Base-by-base conservation (phyloP, 2,797 vertebrate species). In the Pipistrellus nathusii region DNA sequence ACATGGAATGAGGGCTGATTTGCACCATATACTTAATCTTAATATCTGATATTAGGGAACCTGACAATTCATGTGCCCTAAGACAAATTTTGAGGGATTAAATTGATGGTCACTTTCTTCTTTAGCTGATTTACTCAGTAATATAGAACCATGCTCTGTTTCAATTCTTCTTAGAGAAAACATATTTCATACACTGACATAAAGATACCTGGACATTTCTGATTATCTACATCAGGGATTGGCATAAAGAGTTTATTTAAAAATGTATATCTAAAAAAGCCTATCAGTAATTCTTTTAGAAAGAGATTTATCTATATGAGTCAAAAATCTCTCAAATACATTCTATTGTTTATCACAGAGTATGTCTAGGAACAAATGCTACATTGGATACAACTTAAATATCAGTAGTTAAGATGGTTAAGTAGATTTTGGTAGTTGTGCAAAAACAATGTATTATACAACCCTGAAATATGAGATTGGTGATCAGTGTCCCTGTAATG, bases 401-500 rank as follows among this genome's bases (percentile, higher is more conserved):
- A 88, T 59, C 25, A 92, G 51, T 32, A 44, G 7, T 64, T 44
- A 62, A 89, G 13, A 59, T 87, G 27, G 88, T 72, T 80, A 94
- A 59, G 3, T 71, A 75, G 18, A 92, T 72, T 73, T 59, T 71
- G n/a, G 17, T 85, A 53, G 20, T 94, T 85, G 21, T 85, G 11
- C 12, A 91, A 87, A 88, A 88, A 82, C 69, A 87, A 92, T 30
- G 85, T 94, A 14, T 83, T 92, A 15, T 78, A 51, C 9, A 87
- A 23, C 20, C 3, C 15, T 91, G 44, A 73, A 96, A 94, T 75
- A 66, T 73, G 23, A n/a, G 77, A 64, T 59, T 84, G n/a, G 48
- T 66, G 30, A 87, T 68, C 23, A 25, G 9, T 73, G 1, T 41
- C 68, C 27, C 3, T 84, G 30, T 48, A 64, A 64, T 73, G 30